Evolutionary conservation across 2,888 invertebrate genomes (phyloP), one percentile per base, ranked within the genome.

Genomic region (Neria commutata): DNA sequence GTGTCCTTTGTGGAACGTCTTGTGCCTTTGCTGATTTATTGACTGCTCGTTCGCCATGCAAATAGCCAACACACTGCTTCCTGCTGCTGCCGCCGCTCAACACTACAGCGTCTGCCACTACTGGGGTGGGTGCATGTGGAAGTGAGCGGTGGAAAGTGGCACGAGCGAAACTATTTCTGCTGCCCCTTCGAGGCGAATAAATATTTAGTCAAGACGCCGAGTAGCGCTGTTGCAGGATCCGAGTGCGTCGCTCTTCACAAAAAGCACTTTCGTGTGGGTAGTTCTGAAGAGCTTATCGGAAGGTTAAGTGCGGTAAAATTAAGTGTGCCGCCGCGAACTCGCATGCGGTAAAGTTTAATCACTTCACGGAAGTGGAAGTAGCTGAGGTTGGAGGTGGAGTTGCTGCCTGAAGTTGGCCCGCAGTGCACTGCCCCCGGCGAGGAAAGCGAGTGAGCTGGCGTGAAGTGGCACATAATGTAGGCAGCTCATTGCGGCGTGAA

Each of bases 231-330:
- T 10, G 40, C 40, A 2, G 14, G 19, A 25, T 23, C 47, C 45
- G 29, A 42, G 42, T 42, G 33, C 23, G 6, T 45, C 6, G 11
- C 21, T 46, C 26, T 49, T 25, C 24, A 26, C 56, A 45, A 25
- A 26, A 37, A 25, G 25, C 48, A 17, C 25, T 17, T 24, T 34
- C 25, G 8, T 19, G 37, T 10, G 1, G 11, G 14, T 2, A 5
- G 11, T 14, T 21, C 14, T 50, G 25, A 34, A 57, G 46, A 46
- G 57, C 53, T 58, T 49, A 53, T 53, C 58, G 49, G 49, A 48
- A 40, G 58, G 53, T 58, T 53, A 48, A 58, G 58, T 53, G 58
- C 53, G 53, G 58, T 53, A 53, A 53, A 58, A 58, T 58, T 53
- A 53, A 58, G 58, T 58, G 42, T 45, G 45, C 48, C 48, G 42